Evolutionary conservation across 2,888 invertebrate genomes (phyloP), one percentile per base, ranked within the genome.

Genomic region (Psylliodes chrysocephalus): DNA sequence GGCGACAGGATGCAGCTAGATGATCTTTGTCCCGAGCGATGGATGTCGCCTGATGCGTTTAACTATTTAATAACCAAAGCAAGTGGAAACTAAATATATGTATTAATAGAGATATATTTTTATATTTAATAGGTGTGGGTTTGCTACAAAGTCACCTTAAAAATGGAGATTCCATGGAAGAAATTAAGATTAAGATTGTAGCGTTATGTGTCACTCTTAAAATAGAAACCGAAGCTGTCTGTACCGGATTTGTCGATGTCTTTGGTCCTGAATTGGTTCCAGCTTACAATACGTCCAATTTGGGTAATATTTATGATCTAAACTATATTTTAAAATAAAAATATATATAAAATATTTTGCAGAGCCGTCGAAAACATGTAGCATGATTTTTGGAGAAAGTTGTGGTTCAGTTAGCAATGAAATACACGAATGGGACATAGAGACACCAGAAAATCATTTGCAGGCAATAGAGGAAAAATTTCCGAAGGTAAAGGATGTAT

Each of bases 381-480:
- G 94, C 78, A 90, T 95, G 78, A 89, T 95, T 17, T 91, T 96
- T 55, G 96, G 95, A 0, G 94, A 94, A 78, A 91, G 91, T 7
- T 97, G 96, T 78, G 94, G 92, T 1, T 91, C 91, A 70, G 90
- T 92, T 0, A 91, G 91, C 75, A 93, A 94, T 81, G 94, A 94
- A 0, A 88, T 90, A 57, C 92, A 94, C 77, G 92, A 95, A 76
- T 95, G 95, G 95, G 89, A 90, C 74, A 91, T 95, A 0, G 86
- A 90, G 2, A 91, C 95, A 75, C 94, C 95, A 0, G 92, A 92
- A 0, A 94, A 94, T 17, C 15, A 40, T n/a, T n/a, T 40, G 30
- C 17, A 49, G 14, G 12, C 12, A 49, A 15, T 17, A 19, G 40
- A 59, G 35, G 14, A 19, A 1, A 47, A 6, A 4, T 3, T 90